These are phyloP conservation scores for Drosophila ficusphila DNA, from an alignment of 1,140 invertebrate genomes.

Conservation along the genomic window DNA sequence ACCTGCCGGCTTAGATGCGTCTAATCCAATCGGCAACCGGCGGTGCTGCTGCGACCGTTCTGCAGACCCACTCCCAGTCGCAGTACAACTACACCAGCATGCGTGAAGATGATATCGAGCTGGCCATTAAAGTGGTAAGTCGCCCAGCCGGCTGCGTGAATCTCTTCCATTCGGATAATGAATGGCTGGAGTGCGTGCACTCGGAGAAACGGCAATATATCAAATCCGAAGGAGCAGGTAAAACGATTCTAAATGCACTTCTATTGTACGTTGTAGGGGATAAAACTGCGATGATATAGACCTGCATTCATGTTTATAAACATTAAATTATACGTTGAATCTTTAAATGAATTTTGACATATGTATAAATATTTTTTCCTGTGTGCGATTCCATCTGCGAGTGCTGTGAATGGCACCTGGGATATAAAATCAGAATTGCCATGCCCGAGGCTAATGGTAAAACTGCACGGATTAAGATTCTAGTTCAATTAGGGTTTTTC, in stretches of 20 bases:
- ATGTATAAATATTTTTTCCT: too few species aligned
- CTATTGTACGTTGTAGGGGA: too few species aligned
- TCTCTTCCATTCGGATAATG: slow-evolving; percentile 30
- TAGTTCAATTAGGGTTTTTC: slow-evolving; percentile 27
- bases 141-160: neutral
- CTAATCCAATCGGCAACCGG: slow-evolving; percentile 77
- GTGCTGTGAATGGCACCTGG: slow-evolving; percentile 13
- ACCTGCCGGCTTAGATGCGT: slow-evolving; percentile 63
- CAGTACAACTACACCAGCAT: slow-evolving; percentile 85
- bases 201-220: too few species aligned
- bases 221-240: too few species aligned
- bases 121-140: slow-evolving; percentile 92
- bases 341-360: too few species aligned
- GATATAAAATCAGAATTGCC: slow-evolving; percentile 11
- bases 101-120: slow-evolving; percentile 96
- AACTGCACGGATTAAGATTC: slow-evolving; percentile 23
- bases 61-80: slow-evolving; percentile 67
- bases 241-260: too few species aligned
- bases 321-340: too few species aligned
- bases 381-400: too few species aligned
- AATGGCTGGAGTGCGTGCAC: slow-evolving; percentile 12
- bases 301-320: too few species aligned
- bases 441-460: slow-evolving; percentile 19
- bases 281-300: too few species aligned
- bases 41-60: slow-evolving; percentile 70